Evolutionary conservation across 37 sponge, comb jelly and placozoan genomes (phyloP), one percentile per base, ranked within the genome.

Genomic region (Halichondria panicea): DNA sequence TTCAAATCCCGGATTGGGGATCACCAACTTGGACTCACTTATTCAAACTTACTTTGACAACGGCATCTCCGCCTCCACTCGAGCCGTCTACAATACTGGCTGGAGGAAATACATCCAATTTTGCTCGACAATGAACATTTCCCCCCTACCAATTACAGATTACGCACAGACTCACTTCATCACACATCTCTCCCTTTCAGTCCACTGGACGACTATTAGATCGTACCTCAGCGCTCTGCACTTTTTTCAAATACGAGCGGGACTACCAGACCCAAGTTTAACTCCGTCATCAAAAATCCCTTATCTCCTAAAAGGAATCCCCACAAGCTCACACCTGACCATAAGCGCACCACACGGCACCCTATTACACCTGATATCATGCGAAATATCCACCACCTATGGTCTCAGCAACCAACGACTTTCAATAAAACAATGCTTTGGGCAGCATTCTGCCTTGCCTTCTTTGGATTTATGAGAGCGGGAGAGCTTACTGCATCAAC

Each of bases 401-500:
- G 50, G 50, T 48, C 50, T 18, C 50, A 48, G 13, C 9, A 48
- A 9, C 9, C 50, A 48, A 48, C 13, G 9, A 13, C 9, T 13
- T 48, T 48, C 50, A 48, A 60, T 19, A 60, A 28, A 9, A 19
- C 19, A 11, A 60, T 60, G 62, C 19, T 60, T 8, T 60, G 62
- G 62, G 62, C 62, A 27, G 62, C 62, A 9, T 28, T 60, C 9
- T 60, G 62, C 62, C 31, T 60, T 8, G 25, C 24, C 8, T 60
- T 60, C 30, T 60, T 28, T 60, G 62, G 62, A 8, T 60, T 60
- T 19, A 21, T 60, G 30, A 13, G 62, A 60, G 62, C 62, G 19
- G 62, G 62, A 8, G 62, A 60, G 19, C 9, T 48, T 48, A 48
- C 50, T 13, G 50, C 50, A 48, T 48, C 13, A 48, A 9, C 50